Evolutionary conservation across 2,888 invertebrate species (phyloP), one percentile per base, ranked within the genome.

Genomic region (Eristalis intricaria): DNA sequence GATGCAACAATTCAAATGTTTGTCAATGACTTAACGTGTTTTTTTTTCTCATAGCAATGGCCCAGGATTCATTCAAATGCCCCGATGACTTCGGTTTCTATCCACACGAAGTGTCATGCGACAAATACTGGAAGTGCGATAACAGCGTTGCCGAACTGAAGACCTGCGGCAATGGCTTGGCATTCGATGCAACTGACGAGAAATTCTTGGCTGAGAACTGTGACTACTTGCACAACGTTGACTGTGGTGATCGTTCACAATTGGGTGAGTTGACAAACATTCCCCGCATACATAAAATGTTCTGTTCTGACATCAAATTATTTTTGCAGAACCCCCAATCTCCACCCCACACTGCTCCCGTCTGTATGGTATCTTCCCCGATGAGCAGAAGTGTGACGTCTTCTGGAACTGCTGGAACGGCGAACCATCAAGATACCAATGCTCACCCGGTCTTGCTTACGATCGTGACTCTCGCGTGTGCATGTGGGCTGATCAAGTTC

Each of bases 351-450:
- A 98, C 93, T 98, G 98, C 92, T 93, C 96, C 64, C 95, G 98
- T 83, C 94, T 98, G 89, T 98, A 98, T 93, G 98, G 98, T 91
- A 98, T 98, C 94, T 98, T 98, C 95, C 94, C 97, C 89, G 98
- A 98, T 92, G 96, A 96, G 76, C 94, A 94, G 90, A 97, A 97
- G 93, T 98, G 98, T 93, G 97, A 98, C 93, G 96, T 97, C 19
- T 98, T 98, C 96, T 98, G 98, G 97, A 98, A 98, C 94, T 98
- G 98, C 94, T 98, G 98, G 98, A 98, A 97, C 94, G 98, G 98
- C 73, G 98, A 98, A 93, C 96, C 98, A 5, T 97, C 97, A 92
- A 95, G 97, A 91, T 98, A 98, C 94, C 97, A 98, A 93, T 98
- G 98, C 94, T 97, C 98, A 90, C 98, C 98, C 90, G 98, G 98